Evolutionary conservation across 2,888 invertebrate species (phyloP).

Genomic region (Drosophila buzzatii): DNA sequence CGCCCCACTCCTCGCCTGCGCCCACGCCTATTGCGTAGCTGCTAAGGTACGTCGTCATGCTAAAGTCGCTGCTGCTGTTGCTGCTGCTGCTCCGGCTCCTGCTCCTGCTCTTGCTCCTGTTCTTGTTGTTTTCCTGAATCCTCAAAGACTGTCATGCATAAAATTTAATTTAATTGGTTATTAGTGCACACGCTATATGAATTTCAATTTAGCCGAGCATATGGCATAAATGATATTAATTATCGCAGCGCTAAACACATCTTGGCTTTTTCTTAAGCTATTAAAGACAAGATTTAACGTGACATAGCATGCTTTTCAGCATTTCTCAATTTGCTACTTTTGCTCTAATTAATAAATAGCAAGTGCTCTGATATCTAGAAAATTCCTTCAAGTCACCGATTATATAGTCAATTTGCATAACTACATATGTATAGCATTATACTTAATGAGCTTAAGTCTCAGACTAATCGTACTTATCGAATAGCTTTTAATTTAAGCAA

Average conservation of each 20-base stretch:
- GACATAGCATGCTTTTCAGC: neutral
- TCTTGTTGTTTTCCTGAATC: slow-evolving; percentile 26
- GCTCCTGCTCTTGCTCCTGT: slow-evolving; percentile 10
- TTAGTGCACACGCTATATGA: slow-evolving; percentile 65
- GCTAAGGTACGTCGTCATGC: slow-evolving; percentile 31
- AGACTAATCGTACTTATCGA: neutral
- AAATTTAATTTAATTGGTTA: slow-evolving; percentile 66
- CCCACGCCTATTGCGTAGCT: slow-evolving; percentile 2
- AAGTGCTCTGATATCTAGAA: no score
- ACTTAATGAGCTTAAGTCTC: neutral
- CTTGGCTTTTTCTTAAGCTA: slow-evolving; percentile 16
- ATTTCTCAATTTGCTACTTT: neutral
- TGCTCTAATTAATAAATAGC: neutral
- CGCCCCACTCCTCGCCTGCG: neutral
- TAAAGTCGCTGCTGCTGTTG: slow-evolving; percentile 6
- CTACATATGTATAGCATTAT: neutral
- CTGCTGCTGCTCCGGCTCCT: neutral
- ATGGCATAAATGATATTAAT: slow-evolving; percentile 50
- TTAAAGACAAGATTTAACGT: neutral
- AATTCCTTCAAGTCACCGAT: neutral
- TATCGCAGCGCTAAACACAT: slow-evolving; percentile 38
- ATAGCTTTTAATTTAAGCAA: neutral
- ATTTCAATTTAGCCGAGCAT: slow-evolving; percentile 63
- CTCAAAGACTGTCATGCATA: slow-evolving; percentile 23
- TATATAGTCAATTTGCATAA: neutral